Evolutionary conservation across 37 sponge, comb jelly and placozoan genomes (phyloP).

Genomic region (Tethya wilhelma): DNA sequence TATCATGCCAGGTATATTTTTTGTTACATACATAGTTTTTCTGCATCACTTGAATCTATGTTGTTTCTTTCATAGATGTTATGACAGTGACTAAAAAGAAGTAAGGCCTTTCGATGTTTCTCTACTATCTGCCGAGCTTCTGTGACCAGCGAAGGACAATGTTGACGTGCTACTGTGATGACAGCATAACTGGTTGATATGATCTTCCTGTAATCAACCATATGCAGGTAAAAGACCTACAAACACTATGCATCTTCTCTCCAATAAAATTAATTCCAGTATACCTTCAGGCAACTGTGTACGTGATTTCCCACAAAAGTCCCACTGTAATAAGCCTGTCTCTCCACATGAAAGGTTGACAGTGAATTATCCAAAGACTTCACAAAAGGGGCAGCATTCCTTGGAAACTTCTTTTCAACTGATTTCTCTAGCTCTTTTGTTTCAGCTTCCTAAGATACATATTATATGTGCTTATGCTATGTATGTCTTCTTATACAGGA

Average conservation of each 20-base stretch:
- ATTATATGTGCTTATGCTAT: background rate
- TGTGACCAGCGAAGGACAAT: background rate
- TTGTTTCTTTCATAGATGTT: background rate
- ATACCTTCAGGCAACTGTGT: conserved; percentile 35
- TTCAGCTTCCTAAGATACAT: background rate
- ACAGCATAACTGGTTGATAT: background rate
- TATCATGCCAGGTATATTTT: background rate
- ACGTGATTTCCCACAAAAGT: conserved; percentile 62
- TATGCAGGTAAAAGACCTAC: background rate
- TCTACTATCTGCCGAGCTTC: background rate
- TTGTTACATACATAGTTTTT: conserved; percentile 10
- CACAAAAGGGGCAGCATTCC: conserved; percentile 34
- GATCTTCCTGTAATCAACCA: conserved; percentile 9
- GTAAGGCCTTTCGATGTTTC: background rate
- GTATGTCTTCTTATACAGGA: too few relatives aligned
- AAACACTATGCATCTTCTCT: background rate
- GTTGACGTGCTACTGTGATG: background rate
- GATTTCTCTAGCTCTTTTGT: background rate
- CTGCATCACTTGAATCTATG: background rate
- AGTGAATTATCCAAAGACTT: conserved; percentile 30
- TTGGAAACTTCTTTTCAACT: background rate
- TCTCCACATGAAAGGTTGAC: conserved; percentile 9
- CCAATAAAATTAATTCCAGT: too few relatives aligned
- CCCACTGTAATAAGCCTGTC: conserved; percentile 44
- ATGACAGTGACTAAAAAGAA: conserved; percentile 37